A percentile compares a stretch with the other conserved stretches of the same genome.
Conservation (phyloP, 2,888 invertebrate genomes). For the Ptychoptera contaminata region DNA sequence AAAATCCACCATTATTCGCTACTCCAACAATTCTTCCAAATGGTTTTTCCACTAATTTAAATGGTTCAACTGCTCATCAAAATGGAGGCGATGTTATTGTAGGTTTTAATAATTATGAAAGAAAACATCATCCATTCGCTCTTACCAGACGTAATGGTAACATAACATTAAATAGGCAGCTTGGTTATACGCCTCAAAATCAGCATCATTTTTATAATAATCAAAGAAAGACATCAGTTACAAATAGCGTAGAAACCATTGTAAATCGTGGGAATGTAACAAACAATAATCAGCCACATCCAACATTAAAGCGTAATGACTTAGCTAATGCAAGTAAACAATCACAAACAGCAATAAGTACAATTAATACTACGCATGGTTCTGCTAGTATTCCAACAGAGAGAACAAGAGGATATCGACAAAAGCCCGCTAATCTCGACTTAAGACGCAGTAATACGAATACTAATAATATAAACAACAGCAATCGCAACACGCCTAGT, state of each 20-base stretch:
- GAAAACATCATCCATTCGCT: not conserved
- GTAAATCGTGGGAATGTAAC: not conserved
- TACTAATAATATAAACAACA: slow-evolving; percentile 12
- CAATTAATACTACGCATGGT: slow-evolving; percentile 2
- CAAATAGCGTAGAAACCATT: not conserved
- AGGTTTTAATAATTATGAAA: not conserved
- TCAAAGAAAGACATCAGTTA: not conserved
- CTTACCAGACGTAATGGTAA: not conserved
- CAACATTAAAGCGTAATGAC: not conserved
- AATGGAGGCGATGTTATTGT: not conserved
- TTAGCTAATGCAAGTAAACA: not conserved
- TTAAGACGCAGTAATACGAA: slow-evolving; percentile 18
- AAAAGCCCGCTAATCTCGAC: slow-evolving; percentile 23
- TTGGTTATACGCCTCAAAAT: not conserved
- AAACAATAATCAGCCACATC: not conserved
- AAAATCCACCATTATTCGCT: slow-evolving; percentile 26
- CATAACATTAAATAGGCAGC: not conserved
- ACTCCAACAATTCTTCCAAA: slow-evolving; percentile 26
- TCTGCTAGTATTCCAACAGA: slow-evolving; percentile 1
- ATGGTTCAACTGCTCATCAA: not conserved
- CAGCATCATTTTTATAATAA: not conserved
- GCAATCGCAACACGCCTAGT: slow-evolving; percentile 30
- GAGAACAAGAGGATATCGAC: slow-evolving; percentile 13
- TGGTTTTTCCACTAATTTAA: slow-evolving; percentile 7
- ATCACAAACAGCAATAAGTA: slow-evolving; percentile 12